Conservation (phyloP, 2,797 vertebrate genomes). For the Hafferia zeledoni region DNA sequence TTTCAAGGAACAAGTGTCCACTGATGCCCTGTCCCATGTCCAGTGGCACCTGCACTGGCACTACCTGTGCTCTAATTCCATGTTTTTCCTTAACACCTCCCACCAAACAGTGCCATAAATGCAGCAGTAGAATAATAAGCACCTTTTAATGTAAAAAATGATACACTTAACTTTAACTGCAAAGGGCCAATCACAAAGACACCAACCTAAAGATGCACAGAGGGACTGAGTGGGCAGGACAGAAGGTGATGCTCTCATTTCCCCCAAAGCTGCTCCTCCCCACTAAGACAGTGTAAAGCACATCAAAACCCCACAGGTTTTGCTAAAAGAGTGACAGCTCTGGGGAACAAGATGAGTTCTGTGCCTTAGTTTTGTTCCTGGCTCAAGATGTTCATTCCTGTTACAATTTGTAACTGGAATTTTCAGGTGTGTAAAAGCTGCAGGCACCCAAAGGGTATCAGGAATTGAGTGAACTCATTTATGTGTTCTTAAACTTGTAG, state of each 20-base stretch:
- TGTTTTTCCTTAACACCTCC: not conserved
- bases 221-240: not conserved
- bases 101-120: not conserved
- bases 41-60: not conserved
- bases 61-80: rapidly evolving
- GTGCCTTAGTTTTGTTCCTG: rapidly evolving
- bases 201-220: not conserved
- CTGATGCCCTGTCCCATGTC: rapidly evolving
- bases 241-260: not conserved
- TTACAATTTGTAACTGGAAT: not conserved
- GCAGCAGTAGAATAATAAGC: not conserved
- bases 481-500: not conserved
- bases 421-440: not conserved
- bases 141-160: not conserved
- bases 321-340: not conserved
- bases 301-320: rapidly evolving
- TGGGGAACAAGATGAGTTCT: not conserved
- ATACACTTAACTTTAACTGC: not conserved
- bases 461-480: not conserved
- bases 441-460: not conserved
- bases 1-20: not conserved
- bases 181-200: not conserved
- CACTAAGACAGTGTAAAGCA: rapidly evolving
- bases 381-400: not conserved
- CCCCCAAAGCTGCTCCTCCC: not conserved